A percentile compares a stretch with the other conserved stretches of the same genome.
Conservation (phyloP, 2,888 invertebrate species). For the Drosophila infuscata region DNA sequence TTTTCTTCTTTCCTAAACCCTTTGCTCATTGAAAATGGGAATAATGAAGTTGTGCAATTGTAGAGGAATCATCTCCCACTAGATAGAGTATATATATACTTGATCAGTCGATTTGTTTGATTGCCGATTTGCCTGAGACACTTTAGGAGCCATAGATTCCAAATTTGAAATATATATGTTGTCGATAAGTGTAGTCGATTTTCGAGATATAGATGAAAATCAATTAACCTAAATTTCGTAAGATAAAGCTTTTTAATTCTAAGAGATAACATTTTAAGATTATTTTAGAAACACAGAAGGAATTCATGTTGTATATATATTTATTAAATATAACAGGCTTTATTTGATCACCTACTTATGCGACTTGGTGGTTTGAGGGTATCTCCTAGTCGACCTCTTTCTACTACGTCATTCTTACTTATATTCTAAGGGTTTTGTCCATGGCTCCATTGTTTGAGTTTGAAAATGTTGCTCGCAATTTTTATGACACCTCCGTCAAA, state of each 20-base stretch:
- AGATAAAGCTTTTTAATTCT: neutral
- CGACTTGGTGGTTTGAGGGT: neutral
- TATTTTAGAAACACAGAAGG: neutral
- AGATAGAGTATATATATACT: neutral
- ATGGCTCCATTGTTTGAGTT: conserved; percentile 55
- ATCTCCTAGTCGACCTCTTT: neutral
- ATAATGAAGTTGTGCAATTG: neutral
- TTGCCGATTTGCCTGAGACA: neutral
- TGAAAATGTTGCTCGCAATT: conserved; percentile 60
- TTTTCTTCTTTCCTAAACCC: neutral
- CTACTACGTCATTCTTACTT: neutral
- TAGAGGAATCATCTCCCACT: neutral
- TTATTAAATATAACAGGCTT: neutral
- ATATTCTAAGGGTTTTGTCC: conserved; percentile 6
- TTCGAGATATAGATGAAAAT: neutral
- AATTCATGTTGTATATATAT: neutral
- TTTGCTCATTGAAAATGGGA: neutral
- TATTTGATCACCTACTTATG: neutral
- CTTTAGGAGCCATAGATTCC: neutral
- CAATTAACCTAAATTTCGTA: neutral
- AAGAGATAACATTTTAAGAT: neutral
- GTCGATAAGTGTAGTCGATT: neutral
- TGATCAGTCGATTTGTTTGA: neutral
- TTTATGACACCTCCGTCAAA: conserved; percentile 71
- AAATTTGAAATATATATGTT: neutral